Evolutionary conservation across 2,797 vertebrate species (phyloP), one percentile per base, ranked within the genome.

Genomic region (Distichodus sexfasciatus): DNA sequence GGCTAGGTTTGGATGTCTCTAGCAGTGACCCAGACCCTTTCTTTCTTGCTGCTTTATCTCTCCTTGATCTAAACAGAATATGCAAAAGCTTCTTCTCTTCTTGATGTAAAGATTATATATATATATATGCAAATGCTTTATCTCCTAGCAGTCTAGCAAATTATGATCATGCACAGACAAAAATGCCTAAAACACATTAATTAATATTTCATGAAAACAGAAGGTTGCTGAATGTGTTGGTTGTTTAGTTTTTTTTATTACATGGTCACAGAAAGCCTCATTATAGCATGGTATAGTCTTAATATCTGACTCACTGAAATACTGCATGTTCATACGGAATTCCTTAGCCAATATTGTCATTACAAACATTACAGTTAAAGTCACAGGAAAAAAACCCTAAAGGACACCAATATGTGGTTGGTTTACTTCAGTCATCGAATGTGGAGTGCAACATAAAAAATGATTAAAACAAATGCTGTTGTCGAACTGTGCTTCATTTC

Each of bases 171-270:
- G 29, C 66, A 48, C 26, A 73, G 71, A 55, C 55, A n/a, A n/a
- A 64, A 35, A 64, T 53, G 23, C 24, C 55, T 62, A 57, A 70
- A 55, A 29, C 57, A 35, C 55, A 53, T 66, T 67, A 23, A 65
- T 51, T 57, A 72, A 66, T 72, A 54, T 48, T 75, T 66, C 64
- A 63, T 63, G 44, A 10, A 62, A 68, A 43, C 15, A 11, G 44
- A 63, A 53, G 54, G 70, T 70, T 70, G 57, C 62, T 68, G 48
- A 60, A 48, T 43, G 44, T 66, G 64, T 44, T 66, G 43, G 35
- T 50, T 24, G 60, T 53, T 69, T 67, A 60, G 47, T 63, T 67
- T 66, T 69, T 60, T 38, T 23, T 54, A 28, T 33, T 69, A 10
- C 19, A 19, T 50, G 28, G 38, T 44, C 28, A 15, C 58, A 54